Evolutionary conservation across 2,888 invertebrate species (phyloP).

Genomic region (Callimorpha dominula): DNA sequence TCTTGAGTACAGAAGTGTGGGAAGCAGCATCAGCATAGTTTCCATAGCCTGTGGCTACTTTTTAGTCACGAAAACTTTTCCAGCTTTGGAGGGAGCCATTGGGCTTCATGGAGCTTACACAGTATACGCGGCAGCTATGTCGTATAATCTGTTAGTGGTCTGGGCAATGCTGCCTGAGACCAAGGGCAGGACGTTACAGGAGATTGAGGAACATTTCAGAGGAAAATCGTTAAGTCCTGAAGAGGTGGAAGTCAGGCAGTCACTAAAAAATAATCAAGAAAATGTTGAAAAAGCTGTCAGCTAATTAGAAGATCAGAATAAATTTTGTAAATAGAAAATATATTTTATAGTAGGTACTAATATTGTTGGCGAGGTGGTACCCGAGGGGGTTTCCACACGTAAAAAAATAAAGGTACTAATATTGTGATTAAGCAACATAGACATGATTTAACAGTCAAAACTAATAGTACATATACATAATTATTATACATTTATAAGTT

Average conservation of each 20-base stretch:
- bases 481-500: no score
- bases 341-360: background rate
- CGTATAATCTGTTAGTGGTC: constrained; percentile 79
- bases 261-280: constrained; percentile 41
- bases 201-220: constrained; percentile 87
- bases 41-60: constrained; percentile 86
- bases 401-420: no score
- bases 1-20: constrained; percentile 84
- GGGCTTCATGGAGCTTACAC: constrained; percentile 84
- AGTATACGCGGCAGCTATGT: constrained; percentile 81
- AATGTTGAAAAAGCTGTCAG: constrained; percentile 27
- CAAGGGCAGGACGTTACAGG: constrained; percentile 87
- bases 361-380: no score
- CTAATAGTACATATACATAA: no score
- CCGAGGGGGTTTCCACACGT: no score
- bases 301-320: constrained; percentile 3
- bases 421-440: no score
- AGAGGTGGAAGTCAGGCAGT: constrained; percentile 46
- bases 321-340: constrained; percentile 4
- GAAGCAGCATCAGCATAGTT: constrained; percentile 86
- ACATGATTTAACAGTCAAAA: no score
- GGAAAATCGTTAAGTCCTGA: constrained; percentile 53
- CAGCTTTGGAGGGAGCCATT: constrained; percentile 75
- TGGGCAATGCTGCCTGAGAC: constrained; percentile 88
- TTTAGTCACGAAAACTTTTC: constrained; percentile 86